Conservation (phyloP, 2,797 vertebrate species). For the Setipinna tenuifilis region DNA sequence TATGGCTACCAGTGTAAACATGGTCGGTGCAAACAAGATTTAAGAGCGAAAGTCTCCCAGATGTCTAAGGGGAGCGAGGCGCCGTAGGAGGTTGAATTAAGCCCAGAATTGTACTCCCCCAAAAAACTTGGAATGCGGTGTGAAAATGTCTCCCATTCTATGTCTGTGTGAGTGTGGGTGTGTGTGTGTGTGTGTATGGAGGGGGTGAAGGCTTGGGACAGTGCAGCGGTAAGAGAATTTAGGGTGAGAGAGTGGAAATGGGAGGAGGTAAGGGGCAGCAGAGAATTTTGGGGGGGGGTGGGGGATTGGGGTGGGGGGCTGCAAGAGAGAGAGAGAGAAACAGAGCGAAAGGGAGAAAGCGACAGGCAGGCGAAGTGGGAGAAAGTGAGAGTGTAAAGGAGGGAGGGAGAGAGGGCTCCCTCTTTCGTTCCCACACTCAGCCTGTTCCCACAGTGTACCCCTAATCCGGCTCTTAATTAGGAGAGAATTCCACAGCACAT, state of each 20-base stretch:
- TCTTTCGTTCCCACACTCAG: constrained; percentile 79
- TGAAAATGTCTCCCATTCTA: constrained; percentile 24
- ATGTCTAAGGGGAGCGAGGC: not conserved
- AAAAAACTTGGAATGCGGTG: constrained; percentile 25
- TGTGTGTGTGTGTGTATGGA: not conserved
- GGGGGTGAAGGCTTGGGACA: not conserved
- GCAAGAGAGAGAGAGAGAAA: constrained; percentile 14
- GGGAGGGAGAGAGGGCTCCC: constrained; percentile 44
- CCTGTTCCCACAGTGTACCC: constrained; percentile 77
- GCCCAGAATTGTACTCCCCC: constrained; percentile 1
- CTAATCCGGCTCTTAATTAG: constrained; percentile 85
- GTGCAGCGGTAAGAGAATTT: constrained; percentile 36
- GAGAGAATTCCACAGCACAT: constrained; percentile 80
- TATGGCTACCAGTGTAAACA: not conserved
- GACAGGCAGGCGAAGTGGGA: constrained; percentile 36
- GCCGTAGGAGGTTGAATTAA: constrained; percentile 15
- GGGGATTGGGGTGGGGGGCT: too few relatives aligned
- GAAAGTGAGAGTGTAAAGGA: constrained; percentile 54
- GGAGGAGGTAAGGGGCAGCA: constrained; percentile 45
- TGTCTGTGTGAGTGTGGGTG: not conserved
- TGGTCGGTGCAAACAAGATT: not conserved
- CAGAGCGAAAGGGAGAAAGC: not conserved
- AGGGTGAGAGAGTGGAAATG: constrained; percentile 62
- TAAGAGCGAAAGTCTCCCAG: not conserved
- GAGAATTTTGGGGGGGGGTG: constrained; percentile 11